Percentiles rank a stretch among this genome's conserved stretches.
Evolutionary conservation across 2,113 vertebrate species (phyloP).

Genomic region (Hippocampus barbouri): DNA sequence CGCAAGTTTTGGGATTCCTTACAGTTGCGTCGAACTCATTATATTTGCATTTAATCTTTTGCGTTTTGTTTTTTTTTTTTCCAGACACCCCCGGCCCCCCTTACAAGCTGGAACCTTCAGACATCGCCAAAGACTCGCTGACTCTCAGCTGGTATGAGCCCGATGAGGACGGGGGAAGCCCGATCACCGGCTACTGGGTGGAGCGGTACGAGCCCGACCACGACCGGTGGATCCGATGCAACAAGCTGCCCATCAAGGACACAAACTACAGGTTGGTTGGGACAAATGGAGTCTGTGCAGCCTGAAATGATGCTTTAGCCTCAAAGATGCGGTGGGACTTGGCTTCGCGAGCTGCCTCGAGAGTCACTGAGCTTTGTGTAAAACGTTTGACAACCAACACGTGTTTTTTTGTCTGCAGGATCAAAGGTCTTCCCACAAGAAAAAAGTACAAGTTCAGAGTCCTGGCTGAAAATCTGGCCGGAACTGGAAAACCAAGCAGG

Average conservation of each 20-base stretch:
- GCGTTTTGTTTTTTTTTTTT: neutral
- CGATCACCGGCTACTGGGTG: slow-evolving; percentile 97
- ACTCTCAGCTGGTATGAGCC: slow-evolving; percentile 93
- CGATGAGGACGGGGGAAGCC: slow-evolving; percentile 95
- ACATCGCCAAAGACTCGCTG: slow-evolving; percentile 90
- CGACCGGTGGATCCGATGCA: slow-evolving; percentile 93
- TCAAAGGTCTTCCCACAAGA: slow-evolving; percentile 95
- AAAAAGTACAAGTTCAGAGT: slow-evolving; percentile 99
- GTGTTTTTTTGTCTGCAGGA: slow-evolving; percentile 62
- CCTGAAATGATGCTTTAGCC: neutral
- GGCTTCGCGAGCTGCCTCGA: neutral
- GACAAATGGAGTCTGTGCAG: neutral
- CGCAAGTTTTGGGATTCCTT: neutral
- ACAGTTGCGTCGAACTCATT: too few relatives aligned
- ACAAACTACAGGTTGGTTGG: slow-evolving; percentile 83
- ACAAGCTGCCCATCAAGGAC: slow-evolving; percentile 92
- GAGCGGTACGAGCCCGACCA: slow-evolving; percentile 90
- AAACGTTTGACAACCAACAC: neutral
- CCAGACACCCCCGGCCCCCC: slow-evolving; percentile 91
- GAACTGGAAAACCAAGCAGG: slow-evolving; percentile 93
- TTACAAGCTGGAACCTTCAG: slow-evolving; percentile 83
- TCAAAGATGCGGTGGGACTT: neutral
- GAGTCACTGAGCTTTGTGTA: neutral
- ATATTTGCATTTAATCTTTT: neutral
- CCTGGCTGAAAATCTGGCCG: slow-evolving; percentile 94